These are phyloP conservation scores for Chiridota heheva DNA, from an alignment of 35 echinoderm and acorn worm species.

Conservation along the genomic window DNA sequence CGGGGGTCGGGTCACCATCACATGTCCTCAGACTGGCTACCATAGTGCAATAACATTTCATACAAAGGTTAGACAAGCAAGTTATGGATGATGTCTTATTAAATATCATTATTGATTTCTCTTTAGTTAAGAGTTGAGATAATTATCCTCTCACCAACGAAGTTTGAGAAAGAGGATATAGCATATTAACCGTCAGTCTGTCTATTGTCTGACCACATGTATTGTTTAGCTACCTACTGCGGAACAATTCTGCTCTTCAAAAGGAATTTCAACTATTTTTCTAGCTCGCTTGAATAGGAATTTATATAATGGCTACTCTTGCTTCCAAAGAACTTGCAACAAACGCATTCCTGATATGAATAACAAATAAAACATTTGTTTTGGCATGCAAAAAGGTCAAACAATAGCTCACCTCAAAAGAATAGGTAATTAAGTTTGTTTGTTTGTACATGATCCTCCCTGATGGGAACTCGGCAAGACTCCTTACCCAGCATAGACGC, in stretches of 20 bases:
- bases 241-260: not conserved
- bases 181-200: not conserved
- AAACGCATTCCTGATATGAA: no score
- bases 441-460: no score
- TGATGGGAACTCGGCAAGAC: no score
- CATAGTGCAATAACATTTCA: constrained; percentile 81
- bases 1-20: constrained; percentile 75
- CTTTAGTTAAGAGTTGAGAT: not conserved
- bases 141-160: not conserved
- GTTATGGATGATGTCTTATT: not conserved
- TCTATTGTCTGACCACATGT: not conserved
- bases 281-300: no score
- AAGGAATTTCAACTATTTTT: no score
- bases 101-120: not conserved
- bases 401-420: no score
- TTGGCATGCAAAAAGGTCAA: no score
- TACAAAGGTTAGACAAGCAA: constrained; percentile 63
- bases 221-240: not conserved
- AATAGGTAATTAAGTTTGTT: no score
- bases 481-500: no score
- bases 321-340: no score
- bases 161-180: not conserved
- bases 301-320: no score
- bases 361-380: no score
- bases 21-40: constrained; percentile 79